Percentiles rank a stretch among this genome's conserved stretches.
Evolutionary conservation across 2,113 vertebrate species (phyloP).

Genomic region (Dendrocopos noguchii): DNA sequence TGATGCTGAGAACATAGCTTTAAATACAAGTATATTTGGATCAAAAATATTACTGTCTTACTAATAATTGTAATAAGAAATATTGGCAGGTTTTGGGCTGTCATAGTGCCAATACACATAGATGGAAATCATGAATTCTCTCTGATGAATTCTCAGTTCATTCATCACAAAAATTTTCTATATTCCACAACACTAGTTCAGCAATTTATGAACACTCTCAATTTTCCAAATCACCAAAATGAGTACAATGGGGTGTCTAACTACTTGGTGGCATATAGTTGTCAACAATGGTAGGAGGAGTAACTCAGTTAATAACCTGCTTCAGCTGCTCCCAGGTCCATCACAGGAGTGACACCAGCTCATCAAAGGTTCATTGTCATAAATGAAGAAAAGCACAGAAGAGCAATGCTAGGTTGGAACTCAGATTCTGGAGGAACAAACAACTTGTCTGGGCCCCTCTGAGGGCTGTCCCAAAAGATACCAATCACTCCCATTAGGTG

Average conservation of each 20-base stretch:
- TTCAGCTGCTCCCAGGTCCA: background rate
- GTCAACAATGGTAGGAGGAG: background rate
- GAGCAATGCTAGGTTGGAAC: background rate
- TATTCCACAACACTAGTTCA: background rate
- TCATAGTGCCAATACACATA: background rate
- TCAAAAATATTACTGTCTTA: background rate
- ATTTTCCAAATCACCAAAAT: background rate
- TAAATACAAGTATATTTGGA: background rate
- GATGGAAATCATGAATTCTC: background rate
- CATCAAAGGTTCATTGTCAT: background rate
- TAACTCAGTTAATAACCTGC: background rate
- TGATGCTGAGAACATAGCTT: background rate
- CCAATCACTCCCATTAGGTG: background rate
- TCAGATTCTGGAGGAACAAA: background rate
- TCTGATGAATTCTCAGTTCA: background rate
- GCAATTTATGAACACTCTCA: background rate
- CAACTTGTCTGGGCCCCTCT: background rate
- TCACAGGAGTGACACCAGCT: background rate
- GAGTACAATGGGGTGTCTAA: background rate
- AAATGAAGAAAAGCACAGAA: background rate
- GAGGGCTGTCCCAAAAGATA: background rate
- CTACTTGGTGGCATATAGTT: background rate
- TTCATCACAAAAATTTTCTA: background rate
- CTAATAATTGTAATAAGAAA: background rate
- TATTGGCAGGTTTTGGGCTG: background rate